These are phyloP conservation scores for Cremastinae sp. DNA, from an alignment of 2,888 invertebrate genomes.

Conservation along the genomic window DNA sequence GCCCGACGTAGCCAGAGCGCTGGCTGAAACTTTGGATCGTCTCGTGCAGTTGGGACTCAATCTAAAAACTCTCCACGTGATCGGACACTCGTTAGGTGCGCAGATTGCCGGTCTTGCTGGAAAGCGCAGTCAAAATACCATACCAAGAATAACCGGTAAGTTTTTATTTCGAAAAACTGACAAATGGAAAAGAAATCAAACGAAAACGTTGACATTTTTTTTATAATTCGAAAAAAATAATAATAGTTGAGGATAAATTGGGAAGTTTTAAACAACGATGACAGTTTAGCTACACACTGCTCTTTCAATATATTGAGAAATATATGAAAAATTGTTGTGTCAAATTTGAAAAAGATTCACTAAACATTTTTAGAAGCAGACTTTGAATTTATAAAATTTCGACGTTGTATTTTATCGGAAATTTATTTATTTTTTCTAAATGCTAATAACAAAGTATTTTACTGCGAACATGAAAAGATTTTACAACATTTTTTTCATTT, in stretches of 20 bases:
- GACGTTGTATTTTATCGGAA: too few relatives aligned
- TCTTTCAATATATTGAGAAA: too few relatives aligned
- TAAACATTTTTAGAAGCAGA: too few relatives aligned
- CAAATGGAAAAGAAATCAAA: neutral
- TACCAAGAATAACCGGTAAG: constrained; percentile 71
- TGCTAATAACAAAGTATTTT: too few relatives aligned
- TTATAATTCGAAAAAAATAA: constrained; percentile 7
- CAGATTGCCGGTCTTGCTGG: constrained; percentile 69
- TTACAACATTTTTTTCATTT: neutral
- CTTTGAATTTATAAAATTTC: too few relatives aligned
- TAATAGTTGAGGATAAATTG: too few relatives aligned
- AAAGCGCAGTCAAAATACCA: constrained; percentile 54
- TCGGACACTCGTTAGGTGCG: constrained; percentile 72
- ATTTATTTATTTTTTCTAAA: too few relatives aligned
- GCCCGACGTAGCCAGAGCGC: constrained; percentile 59
- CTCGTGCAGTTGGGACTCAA: constrained; percentile 62
- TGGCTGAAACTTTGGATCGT: constrained; percentile 60
- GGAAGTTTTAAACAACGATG: too few relatives aligned
- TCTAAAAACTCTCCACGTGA: constrained; percentile 65
- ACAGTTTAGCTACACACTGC: too few relatives aligned
- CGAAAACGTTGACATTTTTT: neutral
- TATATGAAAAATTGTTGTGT: too few relatives aligned
- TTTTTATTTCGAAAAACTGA: neutral
- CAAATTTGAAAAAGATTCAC: too few relatives aligned
- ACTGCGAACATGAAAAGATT: neutral